Evolutionary conservation across 2,797 vertebrate species (phyloP).

Genomic region (Gila robusta): DNA sequence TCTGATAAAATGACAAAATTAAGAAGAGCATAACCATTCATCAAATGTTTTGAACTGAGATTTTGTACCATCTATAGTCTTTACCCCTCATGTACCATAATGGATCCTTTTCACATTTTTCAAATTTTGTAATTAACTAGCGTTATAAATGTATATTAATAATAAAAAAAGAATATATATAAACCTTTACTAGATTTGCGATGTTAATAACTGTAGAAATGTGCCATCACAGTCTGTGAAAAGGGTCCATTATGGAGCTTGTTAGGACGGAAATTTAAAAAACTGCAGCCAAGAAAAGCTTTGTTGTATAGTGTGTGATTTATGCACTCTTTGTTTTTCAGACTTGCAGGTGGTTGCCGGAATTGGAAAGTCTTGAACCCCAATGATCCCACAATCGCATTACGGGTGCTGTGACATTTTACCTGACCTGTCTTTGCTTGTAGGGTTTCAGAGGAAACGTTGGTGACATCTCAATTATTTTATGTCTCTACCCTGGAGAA

Average conservation of each 20-base stretch:
- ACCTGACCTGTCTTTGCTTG: neutral
- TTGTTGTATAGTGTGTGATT: neutral
- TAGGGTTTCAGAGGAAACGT: neutral
- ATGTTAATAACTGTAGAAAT: neutral
- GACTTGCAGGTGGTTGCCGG: neutral
- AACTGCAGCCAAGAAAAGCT: neutral
- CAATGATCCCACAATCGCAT: slow-evolving; percentile 31
- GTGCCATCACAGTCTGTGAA: neutral
- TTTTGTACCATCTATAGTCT: neutral
- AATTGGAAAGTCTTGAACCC: neutral
- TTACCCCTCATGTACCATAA: neutral
- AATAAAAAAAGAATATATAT: too few species aligned
- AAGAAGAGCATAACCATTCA: neutral
- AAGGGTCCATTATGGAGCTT: neutral
- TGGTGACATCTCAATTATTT: slow-evolving; percentile 25
- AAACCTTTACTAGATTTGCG: neutral
- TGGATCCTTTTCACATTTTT: neutral
- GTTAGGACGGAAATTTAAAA: neutral
- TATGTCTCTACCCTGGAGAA: neutral
- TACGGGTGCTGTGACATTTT: neutral
- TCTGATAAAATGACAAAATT: neutral
- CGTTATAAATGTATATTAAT: neutral
- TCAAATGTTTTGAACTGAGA: neutral
- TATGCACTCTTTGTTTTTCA: neutral
- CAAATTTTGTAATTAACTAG: neutral